A percentile compares a stretch with the other conserved stretches of the same genome.
Evolutionary conservation across 1,140 invertebrate species (phyloP).

Genomic region (Drosophila bocqueti): DNA sequence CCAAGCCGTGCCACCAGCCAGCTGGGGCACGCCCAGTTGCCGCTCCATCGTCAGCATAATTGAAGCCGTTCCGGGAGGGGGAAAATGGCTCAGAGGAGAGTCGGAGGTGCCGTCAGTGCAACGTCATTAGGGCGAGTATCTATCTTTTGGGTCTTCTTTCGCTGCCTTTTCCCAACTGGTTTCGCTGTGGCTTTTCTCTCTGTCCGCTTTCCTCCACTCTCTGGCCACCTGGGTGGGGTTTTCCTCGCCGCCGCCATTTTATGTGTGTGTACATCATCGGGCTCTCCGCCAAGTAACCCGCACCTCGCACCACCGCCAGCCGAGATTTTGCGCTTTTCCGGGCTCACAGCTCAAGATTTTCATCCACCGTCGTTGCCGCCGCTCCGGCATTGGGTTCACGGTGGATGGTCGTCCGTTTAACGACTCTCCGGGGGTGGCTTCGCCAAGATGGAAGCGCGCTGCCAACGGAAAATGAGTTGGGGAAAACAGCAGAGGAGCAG

Average conservation of each 20-base stretch:
- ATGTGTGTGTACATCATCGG: conserved; percentile 57
- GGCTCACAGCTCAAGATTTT: conserved; percentile 61
- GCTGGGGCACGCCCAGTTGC: conserved; percentile 18
- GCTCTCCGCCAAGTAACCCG: conserved; percentile 8
- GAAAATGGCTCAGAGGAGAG: conserved; percentile 36
- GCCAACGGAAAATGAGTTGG: conserved; percentile 8
- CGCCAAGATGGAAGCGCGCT: conserved; percentile 25
- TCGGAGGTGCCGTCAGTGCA: conserved; percentile 38
- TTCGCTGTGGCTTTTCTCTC: conserved; percentile 13
- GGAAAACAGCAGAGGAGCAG: conserved; percentile 13
- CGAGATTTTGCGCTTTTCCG: conserved; percentile 78
- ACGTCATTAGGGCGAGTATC: conserved; percentile 48
- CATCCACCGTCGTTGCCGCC: conserved; percentile 59
- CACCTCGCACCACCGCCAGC: conserved; percentile 26
- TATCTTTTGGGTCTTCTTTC: conserved; percentile 47
- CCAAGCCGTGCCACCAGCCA: conserved; percentile 70
- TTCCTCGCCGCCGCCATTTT: conserved; percentile 60
- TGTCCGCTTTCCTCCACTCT: conserved; percentile 20
- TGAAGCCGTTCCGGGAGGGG: conserved; percentile 57
- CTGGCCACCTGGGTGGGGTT: conserved; percentile 47
- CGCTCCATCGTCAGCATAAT: conserved; percentile 62
- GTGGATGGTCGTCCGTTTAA: conserved; percentile 46
- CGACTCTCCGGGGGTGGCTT: conserved; percentile 32
- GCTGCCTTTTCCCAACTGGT: conserved; percentile 57
- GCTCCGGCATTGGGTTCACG: conserved; percentile 6